phyloP scores from a whole-genome alignment of 2,888 invertebrate species.

The Bibio marci region DNA sequence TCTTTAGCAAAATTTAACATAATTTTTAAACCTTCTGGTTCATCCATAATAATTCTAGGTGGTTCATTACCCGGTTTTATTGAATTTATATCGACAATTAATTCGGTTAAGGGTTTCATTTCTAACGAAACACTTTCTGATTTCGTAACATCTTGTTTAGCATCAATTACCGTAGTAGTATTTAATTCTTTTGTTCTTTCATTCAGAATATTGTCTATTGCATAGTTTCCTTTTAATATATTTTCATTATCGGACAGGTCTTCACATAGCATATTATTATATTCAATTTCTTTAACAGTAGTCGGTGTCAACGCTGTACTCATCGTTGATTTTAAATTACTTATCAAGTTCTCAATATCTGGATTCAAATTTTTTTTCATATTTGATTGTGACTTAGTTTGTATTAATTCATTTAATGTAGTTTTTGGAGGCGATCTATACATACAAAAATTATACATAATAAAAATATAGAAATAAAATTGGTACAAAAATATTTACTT shows the following conservation, averaged over 20 bases:
- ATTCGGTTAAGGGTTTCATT: constrained; percentile 32
- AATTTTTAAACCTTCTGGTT: constrained; percentile 57
- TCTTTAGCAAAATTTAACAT: constrained; percentile 70
- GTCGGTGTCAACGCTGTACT: too few species aligned
- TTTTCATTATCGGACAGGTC: too few species aligned
- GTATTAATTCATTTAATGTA: neutral
- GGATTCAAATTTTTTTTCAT: neutral
- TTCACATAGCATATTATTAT: too few species aligned
- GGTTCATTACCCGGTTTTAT: constrained; percentile 52
- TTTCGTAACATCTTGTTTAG: constrained; percentile 1
- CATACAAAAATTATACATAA: too few species aligned
- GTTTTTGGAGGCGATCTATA: neutral
- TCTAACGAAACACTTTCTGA: too few species aligned
- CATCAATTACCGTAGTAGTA: too few species aligned
- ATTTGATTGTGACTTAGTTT: neutral
- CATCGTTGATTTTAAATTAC: constrained; percentile 1
- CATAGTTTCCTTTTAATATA: too few species aligned
- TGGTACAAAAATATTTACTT: constrained; percentile 24
- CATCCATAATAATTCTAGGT: constrained; percentile 53
- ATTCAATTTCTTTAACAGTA: too few species aligned
- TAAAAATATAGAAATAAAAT: too few species aligned
- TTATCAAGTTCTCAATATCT: constrained; percentile 1
- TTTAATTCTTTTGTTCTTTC: too few species aligned
- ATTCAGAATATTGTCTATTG: too few species aligned
- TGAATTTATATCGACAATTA: constrained; percentile 55